Conservation (phyloP, 2,888 invertebrate genomes). For the Leptinotarsa juncta region DNA sequence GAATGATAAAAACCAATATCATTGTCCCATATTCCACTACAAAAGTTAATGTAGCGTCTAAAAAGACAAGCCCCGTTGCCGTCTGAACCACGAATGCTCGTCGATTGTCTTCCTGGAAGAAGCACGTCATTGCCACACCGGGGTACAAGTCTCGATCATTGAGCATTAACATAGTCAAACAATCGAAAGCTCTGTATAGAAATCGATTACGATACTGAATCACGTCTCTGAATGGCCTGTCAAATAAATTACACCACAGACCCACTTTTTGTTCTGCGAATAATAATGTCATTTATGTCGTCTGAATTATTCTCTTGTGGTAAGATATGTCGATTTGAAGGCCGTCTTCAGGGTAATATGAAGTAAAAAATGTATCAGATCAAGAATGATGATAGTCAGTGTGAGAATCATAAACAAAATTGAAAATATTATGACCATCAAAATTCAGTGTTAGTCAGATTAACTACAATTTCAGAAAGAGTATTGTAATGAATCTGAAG, state of each 20-base stretch:
- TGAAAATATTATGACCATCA: no score
- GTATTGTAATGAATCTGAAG: no score
- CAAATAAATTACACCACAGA: slow-evolving; percentile 43
- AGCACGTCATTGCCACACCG: slow-evolving; percentile 40
- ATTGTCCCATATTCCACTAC: background rate
- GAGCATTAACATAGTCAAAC: slow-evolving; percentile 43
- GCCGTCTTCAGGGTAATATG: no score
- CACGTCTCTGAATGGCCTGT: slow-evolving; percentile 47
- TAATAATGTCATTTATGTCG: slow-evolving; percentile 37
- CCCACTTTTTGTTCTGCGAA: slow-evolving; percentile 31
- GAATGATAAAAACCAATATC: no score
- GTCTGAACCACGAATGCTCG: slow-evolving; percentile 19
- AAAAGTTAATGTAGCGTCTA: slow-evolving; percentile 11
- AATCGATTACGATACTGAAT: slow-evolving; percentile 52
- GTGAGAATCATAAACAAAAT: no score
- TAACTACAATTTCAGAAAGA: no score
- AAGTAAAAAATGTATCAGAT: no score
- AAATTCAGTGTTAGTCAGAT: no score
- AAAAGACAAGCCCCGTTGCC: background rate
- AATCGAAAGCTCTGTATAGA: slow-evolving; percentile 48
- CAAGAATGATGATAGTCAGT: no score
- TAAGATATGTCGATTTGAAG: background rate
- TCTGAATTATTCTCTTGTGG: background rate
- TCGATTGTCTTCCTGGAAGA: slow-evolving; percentile 43
- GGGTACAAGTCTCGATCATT: slow-evolving; percentile 26